Percentiles rank a stretch among this genome's conserved stretches.
These are phyloP conservation scores for Drosophila parthenogenetica DNA, from an alignment of 2,888 invertebrate species.

Conservation along the genomic window DNA sequence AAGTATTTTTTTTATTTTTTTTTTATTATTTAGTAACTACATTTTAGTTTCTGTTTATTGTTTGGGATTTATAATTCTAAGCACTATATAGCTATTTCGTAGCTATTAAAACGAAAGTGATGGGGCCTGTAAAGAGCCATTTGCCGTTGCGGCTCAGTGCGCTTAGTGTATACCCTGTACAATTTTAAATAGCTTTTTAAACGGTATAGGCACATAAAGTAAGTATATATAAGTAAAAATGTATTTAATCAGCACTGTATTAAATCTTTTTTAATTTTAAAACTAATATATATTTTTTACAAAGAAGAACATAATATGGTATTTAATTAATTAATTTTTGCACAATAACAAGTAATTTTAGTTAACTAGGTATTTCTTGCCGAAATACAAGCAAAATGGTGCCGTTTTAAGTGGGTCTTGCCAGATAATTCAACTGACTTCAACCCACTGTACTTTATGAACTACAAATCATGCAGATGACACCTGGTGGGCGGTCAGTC, in stretches of 20 bases:
- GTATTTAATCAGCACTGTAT: too few relatives aligned
- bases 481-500: conserved; percentile 19
- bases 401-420: background rate
- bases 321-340: too few relatives aligned
- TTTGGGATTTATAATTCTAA: conserved; percentile 41
- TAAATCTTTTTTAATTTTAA: too few relatives aligned
- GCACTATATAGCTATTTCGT: conserved; percentile 49
- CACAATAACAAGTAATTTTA: background rate
- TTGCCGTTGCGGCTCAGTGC: conserved; percentile 51
- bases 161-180: conserved; percentile 25
- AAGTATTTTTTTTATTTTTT: conserved; percentile 21
- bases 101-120: conserved; percentile 42
- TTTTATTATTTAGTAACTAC: conserved; percentile 8
- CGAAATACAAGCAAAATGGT: background rate
- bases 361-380: background rate
- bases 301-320: too few relatives aligned
- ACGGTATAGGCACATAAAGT: background rate
- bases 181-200: background rate
- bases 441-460: conserved; percentile 13
- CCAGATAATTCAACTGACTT: conserved; percentile 10
- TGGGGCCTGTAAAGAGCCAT: conserved; percentile 35
- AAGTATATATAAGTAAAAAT: too few relatives aligned
- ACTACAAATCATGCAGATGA: conserved; percentile 36
- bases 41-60: conserved; percentile 17
- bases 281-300: too few relatives aligned